Percentiles rank a stretch among this genome's conserved stretches.
Conservation (phyloP, 2,113 vertebrate genomes). For the Vidua macroura region DNA sequence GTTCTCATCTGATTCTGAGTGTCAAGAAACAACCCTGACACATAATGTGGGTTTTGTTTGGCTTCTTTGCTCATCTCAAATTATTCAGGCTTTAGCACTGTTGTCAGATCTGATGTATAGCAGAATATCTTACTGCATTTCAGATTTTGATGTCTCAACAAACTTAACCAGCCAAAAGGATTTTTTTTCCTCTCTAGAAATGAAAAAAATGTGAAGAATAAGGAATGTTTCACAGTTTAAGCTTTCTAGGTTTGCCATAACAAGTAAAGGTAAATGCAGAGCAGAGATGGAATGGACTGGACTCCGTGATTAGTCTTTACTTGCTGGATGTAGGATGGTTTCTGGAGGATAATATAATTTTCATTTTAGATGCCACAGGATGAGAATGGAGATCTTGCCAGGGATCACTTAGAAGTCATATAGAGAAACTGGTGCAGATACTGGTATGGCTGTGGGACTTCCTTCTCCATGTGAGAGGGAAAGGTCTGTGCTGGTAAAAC, state of each 20-base stretch:
- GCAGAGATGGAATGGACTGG: neutral
- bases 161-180: neutral
- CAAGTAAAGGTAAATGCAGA: neutral
- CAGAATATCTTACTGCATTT: constrained; percentile 1
- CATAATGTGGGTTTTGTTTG: neutral
- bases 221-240: neutral
- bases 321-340: neutral
- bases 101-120: neutral
- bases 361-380: neutral
- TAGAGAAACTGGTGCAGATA: neutral
- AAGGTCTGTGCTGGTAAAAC: neutral
- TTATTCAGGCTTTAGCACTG: constrained; percentile 18
- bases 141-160: constrained; percentile 2
- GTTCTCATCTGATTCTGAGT: neutral
- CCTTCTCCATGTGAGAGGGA: neutral
- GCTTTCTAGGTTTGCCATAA: neutral
- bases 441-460: neutral
- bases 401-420: neutral
- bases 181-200: neutral
- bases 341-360: neutral
- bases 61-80: neutral
- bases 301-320: neutral
- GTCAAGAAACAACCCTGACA: neutral
- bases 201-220: neutral
- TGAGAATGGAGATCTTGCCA: neutral